Base-by-base conservation (phyloP, 2,797 vertebrate species). In the Sciurus vulgaris region DNA sequence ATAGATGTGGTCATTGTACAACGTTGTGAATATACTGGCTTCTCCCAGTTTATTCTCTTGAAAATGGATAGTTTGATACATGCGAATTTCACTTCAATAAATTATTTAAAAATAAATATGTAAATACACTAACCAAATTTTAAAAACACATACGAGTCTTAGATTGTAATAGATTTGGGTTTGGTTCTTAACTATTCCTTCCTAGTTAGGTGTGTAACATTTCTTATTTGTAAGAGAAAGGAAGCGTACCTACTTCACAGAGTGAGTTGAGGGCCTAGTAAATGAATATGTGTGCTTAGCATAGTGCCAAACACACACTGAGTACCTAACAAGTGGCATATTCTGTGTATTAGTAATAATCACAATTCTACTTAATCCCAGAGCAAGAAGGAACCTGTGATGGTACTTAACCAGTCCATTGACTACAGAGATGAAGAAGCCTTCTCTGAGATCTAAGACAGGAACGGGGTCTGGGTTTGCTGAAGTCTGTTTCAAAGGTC, bases 201-300 rank as follows among this genome's bases (percentile, higher is more conserved):
- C 7, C 1, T 20, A 74, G 51, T 3, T 63, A n/a, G 22, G 14
- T 56, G 22, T 87, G 33, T 15, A 44, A n/a, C 5, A 30, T 35
- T 51, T 70, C 3, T 84, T 49, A 59, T 59, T 59, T 59, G 24
- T 59, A 77, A 67, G 41, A 63, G 26, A 17, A 7, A 20, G 6
- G 4, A 7, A 56, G 0, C 22, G 24, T 3, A 14, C 2, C 9
- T 56, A n/a, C 18, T 3, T 65, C 20, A 14, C 1, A 22, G 2
- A 0, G 51, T 4, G 61, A 17, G 11, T 1, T 0, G n/a, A 26
- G 77, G 44, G 15, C 20, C 49, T 44, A 74, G 13, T 74, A 49
- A 33, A 73, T 47, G 4, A 67, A 67, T n/a, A 15, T 6, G 13
- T 22, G 2, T 35, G 8, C 54, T 65, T 84, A 51, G 11, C 26